Evolutionary conservation across 1,140 invertebrate genomes (phyloP).

Genomic region (Propsilocerus akamusi): DNA sequence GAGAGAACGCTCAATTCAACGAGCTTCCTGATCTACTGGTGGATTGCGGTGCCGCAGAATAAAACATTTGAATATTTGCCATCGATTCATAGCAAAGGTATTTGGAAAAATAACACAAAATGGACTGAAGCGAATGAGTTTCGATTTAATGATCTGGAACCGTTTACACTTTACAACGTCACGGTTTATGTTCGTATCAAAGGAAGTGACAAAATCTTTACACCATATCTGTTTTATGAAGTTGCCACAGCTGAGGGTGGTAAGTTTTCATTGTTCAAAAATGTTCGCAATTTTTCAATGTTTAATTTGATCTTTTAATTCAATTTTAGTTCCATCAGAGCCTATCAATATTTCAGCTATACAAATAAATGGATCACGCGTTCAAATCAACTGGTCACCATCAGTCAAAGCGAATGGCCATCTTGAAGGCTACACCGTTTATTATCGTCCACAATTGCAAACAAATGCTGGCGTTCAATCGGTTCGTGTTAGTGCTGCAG

Average conservation of each 20-base stretch:
- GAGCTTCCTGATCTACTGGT: conserved; percentile 35
- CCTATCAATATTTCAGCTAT: conserved; percentile 41
- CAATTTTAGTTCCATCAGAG: conserved; percentile 33
- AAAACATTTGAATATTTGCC: conserved; percentile 37
- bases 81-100: conserved; percentile 24
- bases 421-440: conserved; percentile 41
- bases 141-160: conserved; percentile 40
- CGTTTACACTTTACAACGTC: conserved; percentile 55
- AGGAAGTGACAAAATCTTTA: conserved; percentile 21
- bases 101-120: conserved; percentile 32
- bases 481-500: conserved; percentile 16
- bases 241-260: conserved; percentile 42
- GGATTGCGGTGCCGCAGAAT: conserved; percentile 22
- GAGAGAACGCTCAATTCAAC: conserved; percentile 27
- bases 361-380: conserved; percentile 39
- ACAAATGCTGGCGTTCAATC: conserved; percentile 24
- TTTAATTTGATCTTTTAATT: conserved; percentile 9
- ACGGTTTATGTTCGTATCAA: conserved; percentile 50
- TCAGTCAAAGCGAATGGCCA: conserved; percentile 40
- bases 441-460: conserved; percentile 21
- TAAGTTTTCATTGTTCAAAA: conserved; percentile 14
- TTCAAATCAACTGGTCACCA: conserved; percentile 45
- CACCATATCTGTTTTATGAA: conserved; percentile 36
- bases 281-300: not conserved
- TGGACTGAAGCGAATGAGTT: conserved; percentile 33